Conservation (phyloP, 2,797 vertebrate species). For the Malurus leucopterus region DNA sequence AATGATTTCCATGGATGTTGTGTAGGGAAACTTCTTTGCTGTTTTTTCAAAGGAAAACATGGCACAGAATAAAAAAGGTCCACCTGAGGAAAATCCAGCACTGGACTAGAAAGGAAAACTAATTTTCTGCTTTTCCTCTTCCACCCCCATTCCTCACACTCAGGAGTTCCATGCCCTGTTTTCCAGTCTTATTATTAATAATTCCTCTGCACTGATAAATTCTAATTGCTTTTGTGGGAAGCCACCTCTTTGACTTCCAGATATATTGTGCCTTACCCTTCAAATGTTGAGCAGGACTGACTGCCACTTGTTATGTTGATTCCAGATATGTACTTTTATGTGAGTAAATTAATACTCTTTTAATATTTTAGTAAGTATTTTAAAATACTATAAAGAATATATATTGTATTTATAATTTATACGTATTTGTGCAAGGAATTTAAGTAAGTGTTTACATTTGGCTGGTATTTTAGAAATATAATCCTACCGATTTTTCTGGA, state of each 20-base stretch:
- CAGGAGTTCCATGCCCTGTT: not conserved
- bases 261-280: not conserved
- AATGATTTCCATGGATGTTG: not conserved
- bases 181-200: not conserved
- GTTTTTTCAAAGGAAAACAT: not conserved
- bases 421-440: not conserved
- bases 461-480: not conserved
- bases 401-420: not conserved
- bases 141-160: fast-evolving
- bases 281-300: not conserved
- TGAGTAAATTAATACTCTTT: not conserved
- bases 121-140: not conserved
- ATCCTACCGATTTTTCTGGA: not conserved
- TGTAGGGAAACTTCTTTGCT: not conserved
- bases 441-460: not conserved
- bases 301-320: not conserved
- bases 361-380: not conserved
- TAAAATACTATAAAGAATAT: not conserved
- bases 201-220: not conserved
- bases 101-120: not conserved
- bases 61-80: not conserved
- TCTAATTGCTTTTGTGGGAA: not conserved
- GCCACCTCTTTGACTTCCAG: not conserved
- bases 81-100: not conserved
- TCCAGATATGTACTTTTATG: not conserved